Evolutionary conservation across 2,797 vertebrate species (phyloP).

Genomic region (Cirrhinus mrigala): DNA sequence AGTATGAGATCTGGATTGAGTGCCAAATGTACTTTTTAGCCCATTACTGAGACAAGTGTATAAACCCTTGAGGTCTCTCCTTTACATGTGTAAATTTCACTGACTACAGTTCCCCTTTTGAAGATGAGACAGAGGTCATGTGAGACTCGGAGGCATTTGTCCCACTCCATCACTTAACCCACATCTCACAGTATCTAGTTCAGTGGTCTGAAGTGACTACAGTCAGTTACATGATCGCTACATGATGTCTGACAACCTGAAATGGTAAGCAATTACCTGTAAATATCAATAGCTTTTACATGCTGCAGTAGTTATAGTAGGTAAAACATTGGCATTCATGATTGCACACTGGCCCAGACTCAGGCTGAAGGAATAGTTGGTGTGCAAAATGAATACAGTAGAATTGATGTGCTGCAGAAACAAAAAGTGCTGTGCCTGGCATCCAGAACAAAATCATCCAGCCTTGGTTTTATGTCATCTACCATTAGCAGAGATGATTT

Average conservation of each 20-base stretch:
- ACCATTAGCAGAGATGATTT: constrained; percentile 25
- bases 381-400: constrained; percentile 5
- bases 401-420: neutral
- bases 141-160: constrained; percentile 28
- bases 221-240: neutral
- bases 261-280: neutral
- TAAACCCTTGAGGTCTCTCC: constrained; percentile 51
- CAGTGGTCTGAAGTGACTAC: constrained; percentile 8
- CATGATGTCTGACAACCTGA: neutral
- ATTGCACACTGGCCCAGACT: neutral
- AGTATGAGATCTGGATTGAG: constrained; percentile 35
- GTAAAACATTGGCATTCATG: neutral
- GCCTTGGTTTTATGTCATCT: constrained; percentile 26
- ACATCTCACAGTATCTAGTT: constrained; percentile 41
- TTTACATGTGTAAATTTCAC: constrained; percentile 58
- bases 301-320: constrained; percentile 1
- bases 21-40: constrained; percentile 48
- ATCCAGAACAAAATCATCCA: neutral
- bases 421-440: constrained; percentile 5
- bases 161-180: constrained; percentile 43
- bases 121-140: constrained; percentile 49
- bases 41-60: constrained; percentile 48
- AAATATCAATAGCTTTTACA: neutral
- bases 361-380: neutral
- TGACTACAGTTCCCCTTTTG: constrained; percentile 36